A percentile compares a stretch with the other conserved stretches of the same genome.
Conservation (phyloP, 2,113 vertebrate genomes). For the Channa maculata region DNA sequence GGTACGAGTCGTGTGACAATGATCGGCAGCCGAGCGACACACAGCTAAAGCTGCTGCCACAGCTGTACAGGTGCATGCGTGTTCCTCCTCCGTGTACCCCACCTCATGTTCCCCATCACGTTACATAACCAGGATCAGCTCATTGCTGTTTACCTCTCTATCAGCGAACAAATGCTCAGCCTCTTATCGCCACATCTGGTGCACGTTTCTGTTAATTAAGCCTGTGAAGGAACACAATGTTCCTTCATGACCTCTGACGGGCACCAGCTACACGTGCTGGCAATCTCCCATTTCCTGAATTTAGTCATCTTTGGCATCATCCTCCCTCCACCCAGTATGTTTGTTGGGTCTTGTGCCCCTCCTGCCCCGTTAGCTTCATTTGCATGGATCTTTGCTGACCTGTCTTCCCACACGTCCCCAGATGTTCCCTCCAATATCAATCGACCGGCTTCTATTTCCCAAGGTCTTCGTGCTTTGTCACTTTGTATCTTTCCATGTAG, state of each 20-base stretch:
- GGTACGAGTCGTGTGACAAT: no score
- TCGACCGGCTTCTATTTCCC: no score
- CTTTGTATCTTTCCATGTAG: no score
- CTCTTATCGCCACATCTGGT: slow-evolving; percentile 56
- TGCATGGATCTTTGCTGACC: no score
- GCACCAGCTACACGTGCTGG: slow-evolving; percentile 46
- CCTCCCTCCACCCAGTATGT: slow-evolving; percentile 25
- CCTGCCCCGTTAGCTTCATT: no score
- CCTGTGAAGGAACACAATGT: slow-evolving; percentile 26
- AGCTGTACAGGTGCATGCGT: slow-evolving; percentile 1
- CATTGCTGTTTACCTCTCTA: slow-evolving; percentile 42
- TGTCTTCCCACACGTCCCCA: no score
- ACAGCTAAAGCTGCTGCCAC: not conserved
- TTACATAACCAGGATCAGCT: slow-evolving; percentile 61
- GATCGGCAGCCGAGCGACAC: no score
- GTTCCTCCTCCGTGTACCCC: slow-evolving; percentile 11
- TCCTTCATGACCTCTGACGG: slow-evolving; percentile 7
- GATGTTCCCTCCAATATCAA: no score
- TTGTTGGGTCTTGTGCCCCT: slow-evolving; percentile 43
- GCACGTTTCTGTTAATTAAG: slow-evolving; percentile 45
- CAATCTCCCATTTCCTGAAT: slow-evolving; percentile 47
- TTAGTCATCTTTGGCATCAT: slow-evolving; percentile 12
- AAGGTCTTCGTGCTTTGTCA: no score
- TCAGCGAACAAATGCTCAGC: slow-evolving; percentile 22
- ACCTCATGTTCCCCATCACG: not conserved